A percentile compares a stretch with the other conserved stretches of the same genome.
phyloP scores from a whole-genome alignment of 1,140 invertebrate genomes.

The Harlomillsia oculata region DNA sequence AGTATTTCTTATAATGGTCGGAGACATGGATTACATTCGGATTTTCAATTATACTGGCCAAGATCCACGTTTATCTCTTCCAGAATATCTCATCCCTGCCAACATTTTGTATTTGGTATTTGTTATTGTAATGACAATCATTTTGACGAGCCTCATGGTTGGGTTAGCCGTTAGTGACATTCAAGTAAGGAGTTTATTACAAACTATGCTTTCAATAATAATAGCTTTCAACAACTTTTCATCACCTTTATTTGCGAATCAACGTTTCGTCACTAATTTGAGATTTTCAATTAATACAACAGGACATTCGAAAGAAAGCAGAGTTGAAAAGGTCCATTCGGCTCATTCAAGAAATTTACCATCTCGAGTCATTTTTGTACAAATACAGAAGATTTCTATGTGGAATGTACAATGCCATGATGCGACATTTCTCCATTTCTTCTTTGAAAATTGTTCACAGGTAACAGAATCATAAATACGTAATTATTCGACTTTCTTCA shows the following conservation, averaged over 20 bases:
- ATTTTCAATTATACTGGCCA: not conserved
- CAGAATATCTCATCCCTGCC: not conserved
- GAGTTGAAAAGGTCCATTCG: not conserved
- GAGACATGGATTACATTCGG: not conserved
- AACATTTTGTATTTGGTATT: not conserved
- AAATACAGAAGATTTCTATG: not conserved
- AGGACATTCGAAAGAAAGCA: constrained; percentile 1
- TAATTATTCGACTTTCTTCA: not conserved
- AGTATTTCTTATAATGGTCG: constrained; percentile 1
- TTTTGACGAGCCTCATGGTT: constrained; percentile 1
- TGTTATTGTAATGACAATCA: constrained; percentile 6
- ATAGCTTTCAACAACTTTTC: not conserved
- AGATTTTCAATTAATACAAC: not conserved
- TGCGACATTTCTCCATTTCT: not conserved
- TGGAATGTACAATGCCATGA: not conserved
- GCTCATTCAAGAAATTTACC: not conserved
- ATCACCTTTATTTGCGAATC: not conserved
- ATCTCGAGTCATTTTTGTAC: not conserved
- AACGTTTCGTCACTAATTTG: not conserved
- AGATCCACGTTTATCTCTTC: not conserved
- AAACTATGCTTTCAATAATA: not conserved
- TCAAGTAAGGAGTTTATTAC: not conserved
- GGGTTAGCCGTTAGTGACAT: constrained; percentile 8
- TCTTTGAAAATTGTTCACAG: not conserved
- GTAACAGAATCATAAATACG: not conserved